phyloP scores from a whole-genome alignment of 1,140 invertebrate genomes.

The Marisa cornuarietis region DNA sequence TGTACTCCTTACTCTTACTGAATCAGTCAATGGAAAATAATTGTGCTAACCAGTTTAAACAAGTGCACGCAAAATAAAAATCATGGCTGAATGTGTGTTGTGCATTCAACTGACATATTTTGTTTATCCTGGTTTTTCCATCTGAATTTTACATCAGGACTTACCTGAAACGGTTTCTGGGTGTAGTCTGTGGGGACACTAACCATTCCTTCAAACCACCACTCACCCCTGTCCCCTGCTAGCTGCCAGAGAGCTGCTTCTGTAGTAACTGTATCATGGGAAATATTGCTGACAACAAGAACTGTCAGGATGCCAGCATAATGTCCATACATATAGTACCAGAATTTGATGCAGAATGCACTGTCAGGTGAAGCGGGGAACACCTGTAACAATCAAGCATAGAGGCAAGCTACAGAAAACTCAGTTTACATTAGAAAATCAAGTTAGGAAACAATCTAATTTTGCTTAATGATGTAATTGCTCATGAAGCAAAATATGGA shows the following conservation, averaged over 20 bases:
- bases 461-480: no score
- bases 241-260: conserved; percentile 50
- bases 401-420: no score
- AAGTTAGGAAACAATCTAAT: no score
- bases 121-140: no score
- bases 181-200: conserved; percentile 48
- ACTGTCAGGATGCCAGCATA: conserved; percentile 47
- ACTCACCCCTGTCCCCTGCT: conserved; percentile 36
- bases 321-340: conserved; percentile 61
- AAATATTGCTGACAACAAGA: conserved; percentile 40
- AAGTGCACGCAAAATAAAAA: no score
- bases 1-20: no score
- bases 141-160: neutral
- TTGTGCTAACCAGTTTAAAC: no score
- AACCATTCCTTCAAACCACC: conserved; percentile 48
- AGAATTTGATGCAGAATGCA: conserved; percentile 52
- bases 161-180: conserved; percentile 49
- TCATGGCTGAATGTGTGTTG: no score
- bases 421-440: no score
- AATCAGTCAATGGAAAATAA: no score
- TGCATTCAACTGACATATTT: no score
- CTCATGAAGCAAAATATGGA: no score
- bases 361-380: conserved; percentile 1
- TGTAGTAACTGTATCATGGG: conserved; percentile 34
- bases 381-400: neutral